Conservation (phyloP, 2,888 invertebrate species). For the Epinotia bilunana region DNA sequence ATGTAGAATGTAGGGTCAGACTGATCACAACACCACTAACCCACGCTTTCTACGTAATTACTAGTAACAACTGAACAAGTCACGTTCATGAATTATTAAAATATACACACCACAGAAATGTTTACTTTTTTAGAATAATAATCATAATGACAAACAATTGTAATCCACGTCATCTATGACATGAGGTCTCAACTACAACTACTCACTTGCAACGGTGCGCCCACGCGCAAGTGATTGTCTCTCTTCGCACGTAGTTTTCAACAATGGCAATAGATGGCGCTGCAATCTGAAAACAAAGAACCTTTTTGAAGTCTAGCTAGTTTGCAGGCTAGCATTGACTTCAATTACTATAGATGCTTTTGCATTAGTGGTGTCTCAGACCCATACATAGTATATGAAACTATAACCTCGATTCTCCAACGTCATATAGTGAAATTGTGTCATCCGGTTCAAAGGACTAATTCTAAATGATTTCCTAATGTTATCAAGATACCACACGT, state of each 20-base stretch:
- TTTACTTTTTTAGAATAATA: conserved; percentile 17
- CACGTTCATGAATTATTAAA: conserved; percentile 21
- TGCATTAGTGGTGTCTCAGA: no score
- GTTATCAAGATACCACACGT: no score
- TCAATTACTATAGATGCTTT: no score
- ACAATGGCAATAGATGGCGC: background rate
- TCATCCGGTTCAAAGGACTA: no score
- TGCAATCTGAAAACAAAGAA: background rate
- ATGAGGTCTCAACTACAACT: background rate
- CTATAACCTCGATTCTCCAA: no score
- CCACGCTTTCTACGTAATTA: conserved; percentile 7
- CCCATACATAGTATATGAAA: no score
- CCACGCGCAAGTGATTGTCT: background rate
- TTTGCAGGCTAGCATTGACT: no score
- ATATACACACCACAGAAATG: conserved; percentile 14
- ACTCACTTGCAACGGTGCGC: background rate
- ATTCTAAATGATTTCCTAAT: no score
- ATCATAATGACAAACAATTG: background rate
- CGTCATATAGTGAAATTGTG: no score
- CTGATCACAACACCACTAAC: background rate
- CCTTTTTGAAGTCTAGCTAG: no score
- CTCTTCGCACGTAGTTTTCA: background rate
- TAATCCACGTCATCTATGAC: background rate
- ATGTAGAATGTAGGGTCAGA: no score
- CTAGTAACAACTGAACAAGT: conserved; percentile 6